A percentile compares a stretch with the other conserved stretches of the same genome.
These are phyloP conservation scores for Amiota minor DNA, from an alignment of 2,888 invertebrate species.

Conservation along the genomic window DNA sequence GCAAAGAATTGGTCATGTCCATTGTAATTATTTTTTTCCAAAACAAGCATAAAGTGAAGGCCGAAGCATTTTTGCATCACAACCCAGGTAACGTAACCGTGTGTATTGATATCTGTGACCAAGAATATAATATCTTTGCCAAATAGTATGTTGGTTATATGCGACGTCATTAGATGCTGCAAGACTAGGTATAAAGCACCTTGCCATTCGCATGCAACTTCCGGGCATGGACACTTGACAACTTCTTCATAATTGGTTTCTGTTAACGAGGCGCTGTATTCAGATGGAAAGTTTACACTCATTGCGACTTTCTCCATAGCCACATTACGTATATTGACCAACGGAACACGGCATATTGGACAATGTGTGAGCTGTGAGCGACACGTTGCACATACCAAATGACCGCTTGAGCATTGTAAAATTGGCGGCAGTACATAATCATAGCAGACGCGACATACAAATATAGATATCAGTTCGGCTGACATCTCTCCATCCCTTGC, in stretches of 20 bases:
- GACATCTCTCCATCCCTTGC: constrained; percentile 77
- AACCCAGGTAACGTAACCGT: constrained; percentile 99
- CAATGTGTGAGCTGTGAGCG: constrained; percentile 97
- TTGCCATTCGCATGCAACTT: constrained; percentile 99
- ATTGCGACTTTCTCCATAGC: constrained; percentile 99
- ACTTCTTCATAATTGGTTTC: constrained; percentile 99
- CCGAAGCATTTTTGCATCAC: constrained; percentile 99
- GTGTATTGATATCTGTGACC: constrained; percentile 99
- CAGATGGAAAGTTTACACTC: constrained; percentile 98
- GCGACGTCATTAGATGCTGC: constrained; percentile 97
- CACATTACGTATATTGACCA: constrained; percentile 97
- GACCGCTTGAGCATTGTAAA: constrained; percentile 98
- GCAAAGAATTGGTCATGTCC: constrained; percentile 98
- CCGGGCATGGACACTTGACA: constrained; percentile 99
- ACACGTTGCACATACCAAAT: constrained; percentile 97
- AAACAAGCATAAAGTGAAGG: constrained; percentile 98
- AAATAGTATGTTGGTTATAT: constrained; percentile 98
- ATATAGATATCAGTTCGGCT: constrained; percentile 90
- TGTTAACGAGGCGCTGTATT: constrained; percentile 94
- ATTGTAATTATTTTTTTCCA: constrained; percentile 98
- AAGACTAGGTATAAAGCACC: constrained; percentile 98
- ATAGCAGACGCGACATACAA: constrained; percentile 98
- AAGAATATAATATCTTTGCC: constrained; percentile 99
- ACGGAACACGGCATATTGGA: constrained; percentile 97
- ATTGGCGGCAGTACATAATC: constrained; percentile 99